Conservation (phyloP, 2,797 vertebrate genomes). For the Momotus momota region DNA sequence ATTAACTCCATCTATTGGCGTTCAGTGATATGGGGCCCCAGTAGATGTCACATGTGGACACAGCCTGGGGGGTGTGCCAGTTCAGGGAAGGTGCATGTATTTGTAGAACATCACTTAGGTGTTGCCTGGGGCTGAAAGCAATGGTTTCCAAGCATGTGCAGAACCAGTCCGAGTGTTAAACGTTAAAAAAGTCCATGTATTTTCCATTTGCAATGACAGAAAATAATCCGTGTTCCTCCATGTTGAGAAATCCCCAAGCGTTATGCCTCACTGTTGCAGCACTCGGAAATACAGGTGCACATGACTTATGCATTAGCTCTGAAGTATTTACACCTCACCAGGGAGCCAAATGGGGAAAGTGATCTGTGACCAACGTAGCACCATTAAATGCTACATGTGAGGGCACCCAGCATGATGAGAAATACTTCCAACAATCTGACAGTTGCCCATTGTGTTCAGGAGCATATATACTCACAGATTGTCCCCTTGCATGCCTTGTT, state of each 20-base stretch:
- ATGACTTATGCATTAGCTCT: conserved; percentile 64
- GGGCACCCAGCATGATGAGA: neutral
- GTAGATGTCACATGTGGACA: neutral
- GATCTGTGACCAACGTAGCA: conserved; percentile 10
- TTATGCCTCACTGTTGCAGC: neutral
- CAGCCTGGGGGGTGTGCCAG: neutral
- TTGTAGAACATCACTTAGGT: neutral
- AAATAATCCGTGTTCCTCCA: neutral
- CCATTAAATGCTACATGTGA: neutral
- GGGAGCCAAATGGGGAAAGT: conserved; percentile 40
- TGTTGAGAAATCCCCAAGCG: conserved; percentile 35
- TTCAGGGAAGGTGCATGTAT: neutral
- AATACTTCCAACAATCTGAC: neutral
- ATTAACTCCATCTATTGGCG: neutral
- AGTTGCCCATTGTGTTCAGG: neutral
- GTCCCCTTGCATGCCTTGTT: conserved; percentile 10
- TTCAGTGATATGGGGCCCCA: neutral
- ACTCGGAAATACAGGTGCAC: conserved; percentile 42
- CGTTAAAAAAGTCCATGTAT: neutral
- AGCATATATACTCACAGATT: neutral
- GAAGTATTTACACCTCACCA: conserved; percentile 54
- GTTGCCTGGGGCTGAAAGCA: neutral
- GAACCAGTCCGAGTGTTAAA: neutral
- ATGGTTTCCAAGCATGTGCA: conserved; percentile 9
- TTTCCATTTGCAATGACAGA: conserved; percentile 14